phyloP scores from a whole-genome alignment of 2,888 invertebrate species.

The Brachycybe producta region DNA sequence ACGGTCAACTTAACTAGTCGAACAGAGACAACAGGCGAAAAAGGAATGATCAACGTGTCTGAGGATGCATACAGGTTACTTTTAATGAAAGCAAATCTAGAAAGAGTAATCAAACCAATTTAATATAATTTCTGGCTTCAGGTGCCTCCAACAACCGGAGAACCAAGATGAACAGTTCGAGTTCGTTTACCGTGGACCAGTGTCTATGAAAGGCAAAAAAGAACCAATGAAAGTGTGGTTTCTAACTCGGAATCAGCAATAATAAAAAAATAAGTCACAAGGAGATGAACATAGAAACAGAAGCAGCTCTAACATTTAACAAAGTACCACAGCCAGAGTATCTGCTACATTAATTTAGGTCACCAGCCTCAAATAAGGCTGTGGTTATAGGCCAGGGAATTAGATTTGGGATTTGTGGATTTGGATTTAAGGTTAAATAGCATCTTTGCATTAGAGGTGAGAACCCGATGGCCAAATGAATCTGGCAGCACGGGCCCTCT shows the following conservation, averaged over 20 bases:
- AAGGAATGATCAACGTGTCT: slow-evolving; percentile 79
- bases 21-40: slow-evolving; percentile 80
- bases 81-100: no score
- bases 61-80: slow-evolving; percentile 77
- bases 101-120: neutral
- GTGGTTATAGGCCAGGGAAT: no score
- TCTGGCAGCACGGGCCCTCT: no score
- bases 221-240: slow-evolving; percentile 92
- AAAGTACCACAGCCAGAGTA: no score
- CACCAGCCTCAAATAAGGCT: no score
- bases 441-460: no score
- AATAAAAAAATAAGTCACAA: no score
- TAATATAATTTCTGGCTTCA: slow-evolving; percentile 33
- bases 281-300: slow-evolving; percentile 8
- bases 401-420: no score
- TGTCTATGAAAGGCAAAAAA: slow-evolving; percentile 84
- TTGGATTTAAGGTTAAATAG: no score
- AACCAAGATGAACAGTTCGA: slow-evolving; percentile 73
- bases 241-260: slow-evolving; percentile 41
- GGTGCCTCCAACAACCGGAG: slow-evolving; percentile 62
- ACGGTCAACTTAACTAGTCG: slow-evolving; percentile 86
- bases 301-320: no score
- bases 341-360: no score
- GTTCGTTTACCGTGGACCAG: slow-evolving; percentile 72
- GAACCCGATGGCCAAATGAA: no score